phyloP scores from a whole-genome alignment of 2,113 vertebrate genomes.

The Bos javanicus region DNA sequence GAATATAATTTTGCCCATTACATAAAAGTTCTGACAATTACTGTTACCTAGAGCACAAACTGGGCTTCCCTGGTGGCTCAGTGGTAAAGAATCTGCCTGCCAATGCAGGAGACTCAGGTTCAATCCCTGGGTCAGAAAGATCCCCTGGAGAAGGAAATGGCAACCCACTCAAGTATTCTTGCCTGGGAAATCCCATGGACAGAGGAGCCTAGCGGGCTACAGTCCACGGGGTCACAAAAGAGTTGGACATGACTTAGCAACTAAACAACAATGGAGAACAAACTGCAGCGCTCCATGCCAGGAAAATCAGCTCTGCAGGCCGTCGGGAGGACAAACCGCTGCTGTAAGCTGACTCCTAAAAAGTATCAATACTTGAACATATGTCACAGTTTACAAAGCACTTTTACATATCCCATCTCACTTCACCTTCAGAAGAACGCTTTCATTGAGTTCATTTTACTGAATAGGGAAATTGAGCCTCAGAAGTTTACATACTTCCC shows the following conservation, averaged over 20 bases:
- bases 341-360: neutral
- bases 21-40: neutral
- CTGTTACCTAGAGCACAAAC: neutral
- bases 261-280: neutral
- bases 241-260: neutral
- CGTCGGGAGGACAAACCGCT: accelerated
- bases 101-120: neutral
- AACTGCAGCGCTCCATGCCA: neutral
- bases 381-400: neutral
- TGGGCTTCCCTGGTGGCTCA: neutral
- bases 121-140: neutral
- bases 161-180: neutral
- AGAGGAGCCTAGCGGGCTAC: neutral
- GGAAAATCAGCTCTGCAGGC: neutral
- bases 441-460: neutral
- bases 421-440: neutral
- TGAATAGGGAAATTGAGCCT: neutral
- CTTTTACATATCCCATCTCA: neutral
- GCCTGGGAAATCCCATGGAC: neutral
- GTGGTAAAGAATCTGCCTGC: neutral
- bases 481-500: neutral
- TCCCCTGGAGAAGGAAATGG: neutral
- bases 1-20: neutral
- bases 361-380: neutral
- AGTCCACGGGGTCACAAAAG: neutral